These are phyloP conservation scores for Drosophila arizonae DNA, from an alignment of 1,140 invertebrate species.

Conservation along the genomic window DNA sequence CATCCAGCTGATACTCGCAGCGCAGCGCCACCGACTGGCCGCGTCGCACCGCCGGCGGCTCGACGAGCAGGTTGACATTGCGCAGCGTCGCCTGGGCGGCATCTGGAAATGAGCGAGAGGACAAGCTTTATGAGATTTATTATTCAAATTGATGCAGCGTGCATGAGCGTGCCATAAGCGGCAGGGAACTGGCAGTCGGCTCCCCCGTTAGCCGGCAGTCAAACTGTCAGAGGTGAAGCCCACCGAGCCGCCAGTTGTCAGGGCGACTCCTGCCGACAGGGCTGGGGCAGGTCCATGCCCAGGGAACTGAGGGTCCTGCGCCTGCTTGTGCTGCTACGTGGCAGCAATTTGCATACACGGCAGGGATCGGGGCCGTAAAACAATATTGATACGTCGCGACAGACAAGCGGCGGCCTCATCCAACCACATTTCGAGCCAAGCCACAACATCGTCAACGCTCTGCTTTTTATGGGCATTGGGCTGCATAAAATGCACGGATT, in stretches of 20 bases:
- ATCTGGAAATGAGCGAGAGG: constrained; percentile 59
- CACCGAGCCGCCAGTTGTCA: constrained; percentile 48
- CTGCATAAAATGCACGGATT: constrained; percentile 60
- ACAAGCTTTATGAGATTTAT: constrained; percentile 53
- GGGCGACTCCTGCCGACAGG: constrained; percentile 4
- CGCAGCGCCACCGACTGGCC: constrained; percentile 87
- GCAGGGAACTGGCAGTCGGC: constrained; percentile 8
- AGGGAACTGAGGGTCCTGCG: not conserved
- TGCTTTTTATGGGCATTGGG: constrained; percentile 45
- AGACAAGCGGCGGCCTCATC: constrained; percentile 22
- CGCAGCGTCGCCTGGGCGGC: constrained; percentile 75
- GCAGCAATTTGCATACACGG: constrained; percentile 59
- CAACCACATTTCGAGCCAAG: not conserved
- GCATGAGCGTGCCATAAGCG: constrained; percentile 36
- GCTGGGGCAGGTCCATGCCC: constrained; percentile 3
- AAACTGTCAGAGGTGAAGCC: constrained; percentile 28
- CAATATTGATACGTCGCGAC: constrained; percentile 70
- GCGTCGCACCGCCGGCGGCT: constrained; percentile 85
- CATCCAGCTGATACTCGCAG: constrained; percentile 89
- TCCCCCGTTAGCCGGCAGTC: constrained; percentile 8
- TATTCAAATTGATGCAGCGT: constrained; percentile 64
- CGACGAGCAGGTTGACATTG: constrained; percentile 84
- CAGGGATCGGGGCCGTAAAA: constrained; percentile 41
- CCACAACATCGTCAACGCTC: constrained; percentile 37
- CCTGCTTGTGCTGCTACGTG: constrained; percentile 41